Evolutionary conservation across 2,888 invertebrate genomes (phyloP).

Genomic region (Sympetrum striolatum): DNA sequence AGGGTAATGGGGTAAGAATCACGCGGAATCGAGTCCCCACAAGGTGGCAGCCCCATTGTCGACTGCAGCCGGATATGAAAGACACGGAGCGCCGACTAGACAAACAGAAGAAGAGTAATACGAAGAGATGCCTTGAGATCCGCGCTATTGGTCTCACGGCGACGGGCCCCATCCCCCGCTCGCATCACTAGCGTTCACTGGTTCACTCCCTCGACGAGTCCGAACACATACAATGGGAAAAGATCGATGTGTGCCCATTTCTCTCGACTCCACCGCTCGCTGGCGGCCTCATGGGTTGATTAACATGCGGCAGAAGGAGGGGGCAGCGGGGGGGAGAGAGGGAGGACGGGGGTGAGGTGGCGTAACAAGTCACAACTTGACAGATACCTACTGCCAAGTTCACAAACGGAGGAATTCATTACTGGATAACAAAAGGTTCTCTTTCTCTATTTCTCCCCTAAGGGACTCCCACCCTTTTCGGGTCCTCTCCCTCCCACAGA

Average conservation of each 20-base stretch:
- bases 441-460: not conserved
- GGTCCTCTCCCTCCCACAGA: not conserved
- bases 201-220: conserved; percentile 16
- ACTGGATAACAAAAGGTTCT: not conserved
- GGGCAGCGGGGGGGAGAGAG: not conserved
- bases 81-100: too few species aligned
- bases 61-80: too few species aligned
- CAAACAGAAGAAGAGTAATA: not conserved
- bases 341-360: not conserved
- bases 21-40: too few species aligned
- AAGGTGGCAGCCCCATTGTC: too few species aligned
- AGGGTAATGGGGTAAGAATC: too few species aligned
- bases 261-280: not conserved
- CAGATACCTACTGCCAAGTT: conserved; percentile 5
- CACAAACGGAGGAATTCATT: conserved; percentile 8
- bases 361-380: not conserved
- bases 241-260: not conserved
- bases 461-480: not conserved
- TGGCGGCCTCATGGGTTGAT: conserved; percentile 16
- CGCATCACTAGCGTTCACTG: not conserved
- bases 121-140: not conserved
- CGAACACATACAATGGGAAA: conserved; percentile 2
- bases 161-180: not conserved
- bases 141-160: not conserved
- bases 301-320: conserved; percentile 15